Conservation (phyloP, 2,888 invertebrate species). For the Phengaris arion region DNA sequence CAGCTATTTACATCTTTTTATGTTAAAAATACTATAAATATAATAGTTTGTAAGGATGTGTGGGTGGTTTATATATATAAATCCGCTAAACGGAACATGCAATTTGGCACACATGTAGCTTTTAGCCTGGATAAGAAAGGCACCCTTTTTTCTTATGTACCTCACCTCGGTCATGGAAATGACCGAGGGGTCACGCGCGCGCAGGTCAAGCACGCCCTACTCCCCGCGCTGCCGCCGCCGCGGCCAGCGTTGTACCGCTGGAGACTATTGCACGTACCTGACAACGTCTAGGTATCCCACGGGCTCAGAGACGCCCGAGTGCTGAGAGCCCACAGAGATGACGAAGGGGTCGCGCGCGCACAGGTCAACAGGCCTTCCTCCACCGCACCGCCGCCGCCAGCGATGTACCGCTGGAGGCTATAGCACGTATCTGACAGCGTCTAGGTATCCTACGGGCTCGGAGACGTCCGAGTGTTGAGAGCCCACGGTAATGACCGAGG, state of each 20-base stretch:
- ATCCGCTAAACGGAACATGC: too few species aligned
- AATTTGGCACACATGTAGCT: too few species aligned
- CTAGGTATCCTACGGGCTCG: conserved; percentile 72
- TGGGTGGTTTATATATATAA: too few species aligned
- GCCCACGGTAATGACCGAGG: too few species aligned
- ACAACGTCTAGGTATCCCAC: conserved; percentile 58
- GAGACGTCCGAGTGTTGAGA: conserved; percentile 40
- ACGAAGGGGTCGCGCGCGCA: conserved; percentile 76
- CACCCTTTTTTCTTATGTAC: too few species aligned
- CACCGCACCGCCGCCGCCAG: conserved; percentile 40
- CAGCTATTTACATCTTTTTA: too few species aligned
- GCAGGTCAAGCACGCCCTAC: conserved; percentile 77
- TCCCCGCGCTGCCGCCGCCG: conserved; percentile 41
- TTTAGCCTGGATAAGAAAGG: too few species aligned
- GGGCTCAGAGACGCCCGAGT: conserved; percentile 71
- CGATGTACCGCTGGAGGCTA: background rate
- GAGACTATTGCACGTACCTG: background rate
- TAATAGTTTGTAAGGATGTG: too few species aligned
- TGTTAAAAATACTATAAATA: too few species aligned
- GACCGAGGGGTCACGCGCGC: conserved; percentile 58
- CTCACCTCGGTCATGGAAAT: background rate
- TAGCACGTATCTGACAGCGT: conserved; percentile 64
- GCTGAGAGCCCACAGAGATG: conserved; percentile 75
- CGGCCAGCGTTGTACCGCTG: conserved; percentile 28
- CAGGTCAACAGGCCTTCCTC: conserved; percentile 76